These are phyloP conservation scores for Caenorhabditis sp. DNA, from an alignment of 2,888 invertebrate genomes.

Conservation along the genomic window DNA sequence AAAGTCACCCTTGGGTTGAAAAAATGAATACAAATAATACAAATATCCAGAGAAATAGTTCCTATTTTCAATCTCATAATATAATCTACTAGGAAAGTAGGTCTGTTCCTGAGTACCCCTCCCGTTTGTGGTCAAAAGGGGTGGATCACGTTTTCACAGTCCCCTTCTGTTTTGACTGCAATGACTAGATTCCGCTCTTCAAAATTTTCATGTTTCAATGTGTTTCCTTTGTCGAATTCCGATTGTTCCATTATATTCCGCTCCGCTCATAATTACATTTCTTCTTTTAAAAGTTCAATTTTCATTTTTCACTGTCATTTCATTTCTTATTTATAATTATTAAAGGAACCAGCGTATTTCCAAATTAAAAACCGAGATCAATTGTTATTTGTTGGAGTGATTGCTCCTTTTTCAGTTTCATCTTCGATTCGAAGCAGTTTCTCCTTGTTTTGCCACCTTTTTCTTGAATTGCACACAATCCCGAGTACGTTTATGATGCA, in stretches of 20 bases:
- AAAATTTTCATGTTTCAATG: too few species aligned
- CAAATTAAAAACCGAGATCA: slow-evolving; percentile 25
- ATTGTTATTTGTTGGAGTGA: slow-evolving; percentile 22
- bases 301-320: neutral
- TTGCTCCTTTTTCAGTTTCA: slow-evolving; percentile 48
- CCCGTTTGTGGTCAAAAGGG: too few species aligned
- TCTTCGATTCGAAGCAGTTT: slow-evolving; percentile 40
- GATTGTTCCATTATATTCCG: neutral
- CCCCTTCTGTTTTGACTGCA: too few species aligned
- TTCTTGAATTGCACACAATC: slow-evolving; percentile 50
- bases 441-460: slow-evolving; percentile 42
- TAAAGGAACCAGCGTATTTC: slow-evolving; percentile 32
- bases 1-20: too few species aligned
- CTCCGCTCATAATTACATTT: neutral
- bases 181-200: too few species aligned
- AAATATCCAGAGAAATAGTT: too few species aligned
- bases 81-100: too few species aligned
- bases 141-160: too few species aligned
- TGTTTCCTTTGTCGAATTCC: too few species aligned
- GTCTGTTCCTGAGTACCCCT: too few species aligned
- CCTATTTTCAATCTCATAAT: too few species aligned
- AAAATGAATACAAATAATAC: too few species aligned
- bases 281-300: slow-evolving; percentile 1
- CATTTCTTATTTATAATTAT: neutral
- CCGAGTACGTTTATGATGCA: slow-evolving; percentile 71